Conservation (phyloP, 1,140 invertebrate species). For the Telenomus remus region DNA sequence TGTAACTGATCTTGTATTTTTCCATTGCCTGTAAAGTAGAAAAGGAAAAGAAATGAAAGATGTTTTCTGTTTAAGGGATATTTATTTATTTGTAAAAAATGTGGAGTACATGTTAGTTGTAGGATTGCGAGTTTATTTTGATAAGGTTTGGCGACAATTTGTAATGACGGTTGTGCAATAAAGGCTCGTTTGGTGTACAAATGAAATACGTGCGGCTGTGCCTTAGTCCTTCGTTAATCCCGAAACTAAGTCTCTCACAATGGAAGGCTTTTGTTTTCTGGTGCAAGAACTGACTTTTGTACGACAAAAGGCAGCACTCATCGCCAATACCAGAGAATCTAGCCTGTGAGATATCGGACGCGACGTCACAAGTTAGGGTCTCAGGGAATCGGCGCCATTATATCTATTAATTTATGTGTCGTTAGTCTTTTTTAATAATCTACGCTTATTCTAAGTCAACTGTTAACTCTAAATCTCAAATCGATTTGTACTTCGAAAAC, state of each 20-base stretch:
- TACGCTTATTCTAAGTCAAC: background rate
- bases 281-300: slow-evolving; percentile 71
- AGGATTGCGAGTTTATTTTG: background rate
- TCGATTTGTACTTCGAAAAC: background rate
- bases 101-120: background rate
- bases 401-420: slow-evolving; percentile 27
- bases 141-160: background rate
- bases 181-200: slow-evolving; percentile 30
- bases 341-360: slow-evolving; percentile 81
- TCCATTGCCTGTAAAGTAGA: too few species aligned
- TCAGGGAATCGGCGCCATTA: slow-evolving; percentile 81
- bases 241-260: slow-evolving; percentile 38
- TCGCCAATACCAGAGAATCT: slow-evolving; percentile 83
- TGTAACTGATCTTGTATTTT: too few species aligned
- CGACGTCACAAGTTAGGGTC: slow-evolving; percentile 85
- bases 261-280: slow-evolving; percentile 60
- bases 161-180: slow-evolving; percentile 25
- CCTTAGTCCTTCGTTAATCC: slow-evolving; percentile 23
- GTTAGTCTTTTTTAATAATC: slow-evolving; percentile 9
- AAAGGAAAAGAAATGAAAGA: too few species aligned
- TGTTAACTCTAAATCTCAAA: background rate
- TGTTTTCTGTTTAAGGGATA: too few species aligned
- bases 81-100: slow-evolving; percentile 1
- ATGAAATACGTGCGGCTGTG: slow-evolving; percentile 1
- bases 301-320: slow-evolving; percentile 73